Conservation (phyloP, 2,888 invertebrate genomes). For the Plemyria rubiginata region DNA sequence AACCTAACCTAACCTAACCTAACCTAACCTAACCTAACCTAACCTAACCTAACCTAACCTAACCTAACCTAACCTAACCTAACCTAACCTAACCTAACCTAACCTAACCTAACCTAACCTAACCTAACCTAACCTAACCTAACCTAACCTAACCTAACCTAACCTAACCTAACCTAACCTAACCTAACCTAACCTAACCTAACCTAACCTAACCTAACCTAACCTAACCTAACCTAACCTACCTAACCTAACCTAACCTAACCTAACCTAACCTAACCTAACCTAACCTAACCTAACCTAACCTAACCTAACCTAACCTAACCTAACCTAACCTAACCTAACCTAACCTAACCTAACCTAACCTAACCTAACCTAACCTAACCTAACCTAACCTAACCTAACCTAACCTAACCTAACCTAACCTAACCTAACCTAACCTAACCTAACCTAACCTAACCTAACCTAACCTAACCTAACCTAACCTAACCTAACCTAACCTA, state of each 20-base stretch:
- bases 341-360: constrained; percentile 16
- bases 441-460: constrained; percentile 41
- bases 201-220: constrained; percentile 16
- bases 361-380: constrained; percentile 20
- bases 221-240: constrained; percentile 15
- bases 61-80: too few relatives aligned
- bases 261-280: constrained; percentile 16
- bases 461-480: constrained; percentile 41
- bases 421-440: constrained; percentile 41
- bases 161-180: constrained; percentile 15
- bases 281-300: constrained; percentile 16
- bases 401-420: constrained; percentile 23
- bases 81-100: too few relatives aligned
- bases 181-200: constrained; percentile 16
- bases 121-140: too few relatives aligned
- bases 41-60: too few relatives aligned
- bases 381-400: constrained; percentile 21
- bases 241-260: constrained; percentile 15
- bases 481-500: constrained; percentile 41
- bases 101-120: too few relatives aligned
- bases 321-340: constrained; percentile 17
- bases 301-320: constrained; percentile 15
- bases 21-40: too few relatives aligned
- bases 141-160: too few relatives aligned
- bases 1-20: too few relatives aligned